Evolutionary conservation across 2,113 vertebrate species (phyloP), one percentile per base, ranked within the genome.

Genomic region (Elanoides forficatus): DNA sequence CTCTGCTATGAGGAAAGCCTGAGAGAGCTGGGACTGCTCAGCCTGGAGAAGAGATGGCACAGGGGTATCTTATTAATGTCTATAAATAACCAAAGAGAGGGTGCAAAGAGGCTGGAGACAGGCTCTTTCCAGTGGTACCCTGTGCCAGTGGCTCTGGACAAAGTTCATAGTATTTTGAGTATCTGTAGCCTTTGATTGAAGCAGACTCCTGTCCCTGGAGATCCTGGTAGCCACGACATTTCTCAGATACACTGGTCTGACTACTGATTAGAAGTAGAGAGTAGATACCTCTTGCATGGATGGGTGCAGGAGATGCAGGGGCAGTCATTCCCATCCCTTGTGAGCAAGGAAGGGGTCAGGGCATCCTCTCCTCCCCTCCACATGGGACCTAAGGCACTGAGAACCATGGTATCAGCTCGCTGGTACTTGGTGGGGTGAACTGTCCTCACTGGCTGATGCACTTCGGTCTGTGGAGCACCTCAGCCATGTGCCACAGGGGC

Each of bases 351-450:
- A 67, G 43, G 43, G 36, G 30, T 25, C 32, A 1, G 19, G 15
- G 17, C 45, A 43, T 14, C 53, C 26, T 38, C 30, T 43, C 21
- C 43, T 43, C 8, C 16, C 73, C 32, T 36, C 45, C 21, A 16
- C 17, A 15, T 6, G 26, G 25, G 13, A 30, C 30, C 26, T 6
- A 32, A 45, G 34, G 38, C 32, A 32, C 8, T 20, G 36, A n/a
- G 42, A 15, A 30, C 36, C 11, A 6, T 2, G 14, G 18, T 45
- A 11, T 30, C 20, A 0, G 11, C 73, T 67, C 1, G 1, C 55
- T 78, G 56, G 18, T 47, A 29, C 65, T 63, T 11, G 12, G 14
- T 55, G 86, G 63, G 15, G 11, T 38, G 29, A 17, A 13, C 17
- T 26, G 7, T 56, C 71, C 60, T 47, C 42, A 40, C 50, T 27